These are phyloP conservation scores for Gallinago undulata DNA, from an alignment of 2,113 vertebrate genomes.

Conservation along the genomic window DNA sequence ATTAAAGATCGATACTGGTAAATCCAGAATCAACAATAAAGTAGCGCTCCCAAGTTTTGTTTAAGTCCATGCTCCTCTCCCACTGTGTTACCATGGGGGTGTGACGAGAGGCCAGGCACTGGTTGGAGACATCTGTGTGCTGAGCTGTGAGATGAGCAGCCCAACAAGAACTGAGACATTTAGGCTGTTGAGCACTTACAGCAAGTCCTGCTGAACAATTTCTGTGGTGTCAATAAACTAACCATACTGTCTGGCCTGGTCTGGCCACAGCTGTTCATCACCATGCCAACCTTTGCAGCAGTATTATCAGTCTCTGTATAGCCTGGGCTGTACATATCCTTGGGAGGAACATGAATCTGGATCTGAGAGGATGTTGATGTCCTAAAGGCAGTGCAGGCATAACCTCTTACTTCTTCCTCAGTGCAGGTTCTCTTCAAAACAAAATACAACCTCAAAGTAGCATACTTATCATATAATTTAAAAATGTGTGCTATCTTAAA, in stretches of 20 bases:
- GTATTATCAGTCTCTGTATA: not conserved
- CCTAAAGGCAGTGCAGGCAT: not conserved
- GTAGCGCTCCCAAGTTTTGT: not conserved
- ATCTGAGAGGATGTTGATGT: not conserved
- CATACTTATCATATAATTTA: not conserved
- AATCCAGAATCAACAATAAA: not conserved
- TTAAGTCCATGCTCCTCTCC: not conserved
- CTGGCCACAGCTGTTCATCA: not conserved
- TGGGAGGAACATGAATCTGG: not conserved
- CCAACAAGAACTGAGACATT: not conserved
- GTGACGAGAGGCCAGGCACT: not conserved
- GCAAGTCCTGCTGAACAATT: not conserved
- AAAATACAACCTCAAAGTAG: not conserved
- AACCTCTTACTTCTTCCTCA: not conserved
- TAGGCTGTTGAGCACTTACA: not conserved
- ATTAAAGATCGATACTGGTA: not conserved
- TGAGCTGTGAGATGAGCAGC: not conserved
- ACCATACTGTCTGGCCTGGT: no score
- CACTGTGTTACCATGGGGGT: no score
- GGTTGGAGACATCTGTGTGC: not conserved
- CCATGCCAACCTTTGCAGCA: not conserved
- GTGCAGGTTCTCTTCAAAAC: not conserved
- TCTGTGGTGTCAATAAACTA: not conserved
- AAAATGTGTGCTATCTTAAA: not conserved
- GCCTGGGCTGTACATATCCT: not conserved